phyloP scores from a whole-genome alignment of 2,113 vertebrate species.

The Gymnobelideus leadbeateri region DNA sequence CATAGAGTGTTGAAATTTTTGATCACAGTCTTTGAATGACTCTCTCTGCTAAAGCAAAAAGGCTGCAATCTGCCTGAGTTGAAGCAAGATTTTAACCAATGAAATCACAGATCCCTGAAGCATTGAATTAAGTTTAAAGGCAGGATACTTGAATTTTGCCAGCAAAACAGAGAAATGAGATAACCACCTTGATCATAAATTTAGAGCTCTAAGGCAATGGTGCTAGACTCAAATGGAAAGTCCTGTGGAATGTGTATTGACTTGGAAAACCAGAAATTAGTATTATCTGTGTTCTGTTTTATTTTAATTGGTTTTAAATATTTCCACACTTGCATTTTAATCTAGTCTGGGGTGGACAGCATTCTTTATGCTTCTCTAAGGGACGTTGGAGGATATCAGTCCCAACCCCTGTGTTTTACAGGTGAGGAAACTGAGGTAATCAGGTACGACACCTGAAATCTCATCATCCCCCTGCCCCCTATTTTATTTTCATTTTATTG shows the following conservation, averaged over 20 bases:
- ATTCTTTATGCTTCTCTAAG: background rate
- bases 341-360: background rate
- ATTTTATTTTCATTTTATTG: background rate
- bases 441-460: background rate
- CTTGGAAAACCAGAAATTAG: background rate
- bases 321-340: background rate
- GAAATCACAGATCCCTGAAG: background rate
- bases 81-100: background rate
- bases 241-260: background rate
- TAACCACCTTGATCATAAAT: background rate
- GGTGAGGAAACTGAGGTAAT: background rate
- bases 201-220: background rate
- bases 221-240: background rate
- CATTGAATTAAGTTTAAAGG: background rate
- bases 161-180: background rate
- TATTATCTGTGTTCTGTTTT: background rate
- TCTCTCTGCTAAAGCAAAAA: background rate
- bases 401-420: background rate
- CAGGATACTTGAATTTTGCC: too few relatives aligned
- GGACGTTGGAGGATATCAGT: background rate
- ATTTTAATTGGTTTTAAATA: background rate
- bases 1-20: background rate
- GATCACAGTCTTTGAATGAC: background rate
- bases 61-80: background rate
- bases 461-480: background rate